A percentile compares a stretch with the other conserved stretches of the same genome.
phyloP scores from a whole-genome alignment of 2,797 vertebrate genomes.

The Tarsius wallacei region DNA sequence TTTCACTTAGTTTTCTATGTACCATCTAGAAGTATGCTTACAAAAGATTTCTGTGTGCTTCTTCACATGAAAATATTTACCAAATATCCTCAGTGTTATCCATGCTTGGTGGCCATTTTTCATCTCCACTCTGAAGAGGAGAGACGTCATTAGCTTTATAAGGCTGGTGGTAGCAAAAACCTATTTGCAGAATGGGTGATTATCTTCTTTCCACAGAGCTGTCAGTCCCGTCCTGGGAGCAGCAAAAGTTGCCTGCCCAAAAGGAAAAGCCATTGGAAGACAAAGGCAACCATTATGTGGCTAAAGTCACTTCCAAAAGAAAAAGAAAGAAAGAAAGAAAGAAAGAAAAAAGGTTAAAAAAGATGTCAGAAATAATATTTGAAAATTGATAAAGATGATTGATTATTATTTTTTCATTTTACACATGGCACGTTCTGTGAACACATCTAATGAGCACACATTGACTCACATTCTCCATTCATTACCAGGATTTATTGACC shows the following conservation, averaged over 20 bases:
- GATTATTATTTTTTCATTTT: slow-evolving; percentile 73
- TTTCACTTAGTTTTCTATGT: background rate
- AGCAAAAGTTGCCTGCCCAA: too few species aligned
- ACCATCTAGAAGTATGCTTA: background rate
- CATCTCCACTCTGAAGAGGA: background rate
- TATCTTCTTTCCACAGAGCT: background rate
- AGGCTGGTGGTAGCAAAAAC: background rate
- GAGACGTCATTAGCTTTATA: background rate
- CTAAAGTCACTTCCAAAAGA: background rate
- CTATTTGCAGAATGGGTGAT: background rate
- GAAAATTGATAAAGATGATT: slow-evolving; percentile 67
- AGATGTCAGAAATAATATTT: slow-evolving; percentile 67
- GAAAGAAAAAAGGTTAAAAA: background rate
- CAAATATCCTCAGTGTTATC: background rate
- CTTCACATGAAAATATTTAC: background rate
- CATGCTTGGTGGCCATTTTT: background rate
- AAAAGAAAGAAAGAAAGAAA: slow-evolving; percentile 64
- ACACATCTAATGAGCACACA: slow-evolving; percentile 77
- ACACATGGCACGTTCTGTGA: slow-evolving; percentile 67
- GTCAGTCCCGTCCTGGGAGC: background rate
- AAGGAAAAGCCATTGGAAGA: background rate
- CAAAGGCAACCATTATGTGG: background rate
- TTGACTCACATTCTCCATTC: slow-evolving; percentile 74
- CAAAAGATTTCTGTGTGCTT: background rate
- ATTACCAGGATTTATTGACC: slow-evolving; percentile 85